Conservation (phyloP, 2,113 vertebrate species). For the Ammodytes marinus region DNA sequence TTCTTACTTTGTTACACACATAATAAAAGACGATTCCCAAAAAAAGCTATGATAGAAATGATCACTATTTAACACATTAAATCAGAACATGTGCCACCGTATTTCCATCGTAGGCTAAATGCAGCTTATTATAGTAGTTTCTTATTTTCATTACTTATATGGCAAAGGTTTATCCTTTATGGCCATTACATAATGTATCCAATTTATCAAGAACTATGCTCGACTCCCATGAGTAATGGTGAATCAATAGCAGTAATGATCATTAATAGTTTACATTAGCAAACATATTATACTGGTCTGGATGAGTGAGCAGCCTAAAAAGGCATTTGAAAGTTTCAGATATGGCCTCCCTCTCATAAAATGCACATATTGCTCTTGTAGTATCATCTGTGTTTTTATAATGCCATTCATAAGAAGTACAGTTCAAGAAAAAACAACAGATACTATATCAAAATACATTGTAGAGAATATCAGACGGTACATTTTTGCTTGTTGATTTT, state of each 20-base stretch:
- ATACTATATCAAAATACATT: background rate
- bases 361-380: background rate
- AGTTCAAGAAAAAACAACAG: background rate
- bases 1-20: background rate
- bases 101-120: constrained; percentile 36
- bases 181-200: constrained; percentile 55
- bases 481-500: background rate
- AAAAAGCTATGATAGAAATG: background rate
- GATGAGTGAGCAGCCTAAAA: constrained; percentile 66
- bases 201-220: constrained; percentile 48
- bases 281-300: constrained; percentile 62
- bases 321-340: constrained; percentile 43
- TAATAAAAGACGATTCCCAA: background rate
- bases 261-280: constrained; percentile 73
- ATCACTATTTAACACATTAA: background rate
- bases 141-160: constrained; percentile 34
- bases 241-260: constrained; percentile 78
- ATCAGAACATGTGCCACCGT: constrained; percentile 13
- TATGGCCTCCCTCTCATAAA: background rate
- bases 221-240: constrained; percentile 64
- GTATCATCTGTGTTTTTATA: background rate
- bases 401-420: background rate
- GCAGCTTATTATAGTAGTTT: constrained; percentile 45
- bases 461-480: background rate
- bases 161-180: constrained; percentile 37